Evolutionary conservation across 2,113 vertebrate species (phyloP), one percentile per base, ranked within the genome.

Genomic region (Rhinogobius similis): DNA sequence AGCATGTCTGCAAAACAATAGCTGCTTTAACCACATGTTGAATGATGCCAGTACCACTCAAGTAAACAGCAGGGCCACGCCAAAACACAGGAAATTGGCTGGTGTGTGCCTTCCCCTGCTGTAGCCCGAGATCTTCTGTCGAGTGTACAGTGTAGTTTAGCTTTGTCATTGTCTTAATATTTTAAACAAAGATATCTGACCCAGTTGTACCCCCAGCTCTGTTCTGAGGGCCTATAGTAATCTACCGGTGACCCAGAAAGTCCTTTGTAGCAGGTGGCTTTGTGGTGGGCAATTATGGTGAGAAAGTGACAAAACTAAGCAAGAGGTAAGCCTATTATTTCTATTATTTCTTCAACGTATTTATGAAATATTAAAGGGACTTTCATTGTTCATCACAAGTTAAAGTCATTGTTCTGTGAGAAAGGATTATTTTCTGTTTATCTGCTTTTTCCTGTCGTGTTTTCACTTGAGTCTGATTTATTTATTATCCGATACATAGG

Each of bases 221-320:
- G 32, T 8, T 36, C 32, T 36, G 67, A 26, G 65, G 70, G 69
- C 41, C 0, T 64, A 29, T 65, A 48, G 13, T 92, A 92, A 90
- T 90, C 88, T 84, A 65, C 10, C 16, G 10, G 43, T 78, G 87
- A 87, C 88, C 88, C 87, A 91, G 77, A 89, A 87, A 88, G 76
- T 67, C 18, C 73, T 73, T 73, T 82, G 63, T 75, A 89, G 85
- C 87, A 89, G 86, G 87, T 88, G 85, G 78, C 67, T 71, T 82
- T 86, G 73, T 83, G 84, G 83, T 85, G 81, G 80, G 77, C 73
- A 78, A 69, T 12, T 71, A 75, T 78, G 82, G 70, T 13, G 69
- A 79, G 76, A 75, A 86, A 75, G 79, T 76, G 82, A 75, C 46
- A 41, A 70, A 68, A 56, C 36, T 12, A 13, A 11, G 18, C 0